phyloP scores from a whole-genome alignment of 1,140 invertebrate species.

The Euwallacea fornicatus region DNA sequence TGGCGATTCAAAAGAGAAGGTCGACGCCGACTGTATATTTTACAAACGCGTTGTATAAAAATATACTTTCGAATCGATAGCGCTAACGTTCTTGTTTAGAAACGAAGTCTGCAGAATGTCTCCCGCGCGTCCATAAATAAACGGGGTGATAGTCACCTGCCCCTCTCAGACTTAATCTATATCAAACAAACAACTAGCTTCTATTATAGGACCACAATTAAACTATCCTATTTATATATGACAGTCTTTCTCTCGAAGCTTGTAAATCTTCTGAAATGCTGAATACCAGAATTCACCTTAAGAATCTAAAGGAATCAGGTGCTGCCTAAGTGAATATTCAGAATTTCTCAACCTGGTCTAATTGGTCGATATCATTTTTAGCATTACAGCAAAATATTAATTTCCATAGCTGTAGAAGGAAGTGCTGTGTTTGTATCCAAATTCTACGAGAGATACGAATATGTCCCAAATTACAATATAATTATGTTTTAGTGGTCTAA shows the following conservation, averaged over 20 bases:
- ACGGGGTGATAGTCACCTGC: conserved; percentile 49
- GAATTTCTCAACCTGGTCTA: too few species aligned
- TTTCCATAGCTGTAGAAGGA: too few species aligned
- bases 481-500: too few species aligned
- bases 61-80: conserved; percentile 45
- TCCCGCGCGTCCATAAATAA: conserved; percentile 50
- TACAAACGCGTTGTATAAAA: conserved; percentile 46
- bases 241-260: not conserved
- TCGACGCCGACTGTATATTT: conserved; percentile 37
- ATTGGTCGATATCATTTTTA: too few species aligned
- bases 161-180: conserved; percentile 45
- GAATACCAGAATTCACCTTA: too few species aligned
- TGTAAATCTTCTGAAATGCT: too few species aligned
- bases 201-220: conserved; percentile 43
- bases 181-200: conserved; percentile 45
- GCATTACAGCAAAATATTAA: too few species aligned
- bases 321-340: too few species aligned
- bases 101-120: conserved; percentile 51
- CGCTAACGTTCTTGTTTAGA: conserved; percentile 46
- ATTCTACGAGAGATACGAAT: too few species aligned
- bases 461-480: too few species aligned
- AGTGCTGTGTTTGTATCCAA: too few species aligned
- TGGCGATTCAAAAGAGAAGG: conserved; percentile 32
- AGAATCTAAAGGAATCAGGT: too few species aligned
- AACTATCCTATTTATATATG: conserved; percentile 44